phyloP scores from a whole-genome alignment of 2,113 vertebrate species.

The Aleadryas rufinucha region DNA sequence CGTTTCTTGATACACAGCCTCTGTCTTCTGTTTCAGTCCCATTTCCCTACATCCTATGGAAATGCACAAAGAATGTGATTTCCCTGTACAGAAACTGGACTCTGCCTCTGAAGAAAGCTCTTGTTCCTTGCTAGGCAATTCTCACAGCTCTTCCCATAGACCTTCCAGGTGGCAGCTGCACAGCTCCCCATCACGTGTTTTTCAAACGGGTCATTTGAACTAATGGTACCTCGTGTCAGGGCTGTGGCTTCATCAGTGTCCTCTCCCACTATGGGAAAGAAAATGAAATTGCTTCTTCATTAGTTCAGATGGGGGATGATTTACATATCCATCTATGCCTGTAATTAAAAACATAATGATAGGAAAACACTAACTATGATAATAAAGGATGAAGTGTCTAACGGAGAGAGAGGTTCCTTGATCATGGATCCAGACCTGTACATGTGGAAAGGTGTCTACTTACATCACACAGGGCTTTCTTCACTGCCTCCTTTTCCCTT shows the following conservation, averaged over 20 bases:
- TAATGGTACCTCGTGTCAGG: background rate
- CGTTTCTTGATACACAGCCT: background rate
- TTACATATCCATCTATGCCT: background rate
- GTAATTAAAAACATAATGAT: background rate
- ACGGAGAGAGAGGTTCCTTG: background rate
- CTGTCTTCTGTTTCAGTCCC: background rate
- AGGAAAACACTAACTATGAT: background rate
- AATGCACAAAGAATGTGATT: background rate
- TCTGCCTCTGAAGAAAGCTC: background rate
- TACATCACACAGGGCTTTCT: background rate
- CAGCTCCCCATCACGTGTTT: background rate
- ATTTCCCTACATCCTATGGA: background rate
- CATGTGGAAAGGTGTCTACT: background rate
- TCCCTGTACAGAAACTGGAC: background rate
- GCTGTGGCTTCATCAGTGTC: background rate
- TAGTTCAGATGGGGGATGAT: background rate
- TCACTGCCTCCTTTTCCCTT: background rate
- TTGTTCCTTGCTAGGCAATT: fast-evolving
- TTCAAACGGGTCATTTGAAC: background rate
- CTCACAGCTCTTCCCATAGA: background rate
- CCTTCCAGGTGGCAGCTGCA: background rate
- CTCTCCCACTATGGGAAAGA: background rate
- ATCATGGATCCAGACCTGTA: background rate
- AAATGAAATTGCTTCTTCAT: background rate
- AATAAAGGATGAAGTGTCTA: background rate